Conservation (phyloP, 2,888 invertebrate species). For the Xylota segnis region DNA sequence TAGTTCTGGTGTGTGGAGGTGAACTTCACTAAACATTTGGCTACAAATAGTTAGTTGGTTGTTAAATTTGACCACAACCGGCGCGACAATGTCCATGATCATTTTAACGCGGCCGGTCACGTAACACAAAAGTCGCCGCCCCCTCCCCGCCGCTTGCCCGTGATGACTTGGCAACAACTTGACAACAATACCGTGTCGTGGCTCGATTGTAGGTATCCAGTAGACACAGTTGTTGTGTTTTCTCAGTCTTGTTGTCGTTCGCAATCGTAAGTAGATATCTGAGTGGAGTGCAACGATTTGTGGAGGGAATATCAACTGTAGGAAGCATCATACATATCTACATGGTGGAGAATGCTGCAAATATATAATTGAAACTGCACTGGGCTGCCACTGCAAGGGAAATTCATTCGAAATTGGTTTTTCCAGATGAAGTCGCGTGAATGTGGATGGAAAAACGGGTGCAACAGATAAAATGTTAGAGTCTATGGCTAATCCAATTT, state of each 20-base stretch:
- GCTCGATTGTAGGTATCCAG: conserved; percentile 20
- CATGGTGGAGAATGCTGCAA: conserved; percentile 29
- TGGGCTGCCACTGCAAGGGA: conserved; percentile 9
- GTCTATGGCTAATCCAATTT: conserved; percentile 45
- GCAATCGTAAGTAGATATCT: conserved; percentile 1
- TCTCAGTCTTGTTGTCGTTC: conserved; percentile 41
- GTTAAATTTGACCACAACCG: conserved; percentile 54
- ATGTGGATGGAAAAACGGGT: conserved; percentile 50
- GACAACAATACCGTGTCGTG: conserved; percentile 70
- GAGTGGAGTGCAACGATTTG: conserved; percentile 12
- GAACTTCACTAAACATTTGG: conserved; percentile 6
- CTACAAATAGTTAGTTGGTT: conserved; percentile 34
- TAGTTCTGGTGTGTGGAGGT: conserved; percentile 20
- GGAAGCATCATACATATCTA: conserved; percentile 27
- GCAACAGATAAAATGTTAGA: conserved; percentile 8
- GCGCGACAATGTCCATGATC: conserved; percentile 59
- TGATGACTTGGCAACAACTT: conserved; percentile 66
- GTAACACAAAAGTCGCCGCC: conserved; percentile 68
- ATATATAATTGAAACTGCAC: conserved; percentile 65
- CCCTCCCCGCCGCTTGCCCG: too few relatives aligned
- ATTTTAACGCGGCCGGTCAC: conserved; percentile 68
- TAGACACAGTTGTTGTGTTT: conserved; percentile 22
- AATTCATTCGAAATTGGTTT: conserved; percentile 53
- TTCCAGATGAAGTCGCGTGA: conserved; percentile 33
- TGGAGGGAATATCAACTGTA: conserved; percentile 18